These are phyloP conservation scores for Notolabrus celidotus DNA, from an alignment of 2,797 vertebrate species.

Conservation along the genomic window DNA sequence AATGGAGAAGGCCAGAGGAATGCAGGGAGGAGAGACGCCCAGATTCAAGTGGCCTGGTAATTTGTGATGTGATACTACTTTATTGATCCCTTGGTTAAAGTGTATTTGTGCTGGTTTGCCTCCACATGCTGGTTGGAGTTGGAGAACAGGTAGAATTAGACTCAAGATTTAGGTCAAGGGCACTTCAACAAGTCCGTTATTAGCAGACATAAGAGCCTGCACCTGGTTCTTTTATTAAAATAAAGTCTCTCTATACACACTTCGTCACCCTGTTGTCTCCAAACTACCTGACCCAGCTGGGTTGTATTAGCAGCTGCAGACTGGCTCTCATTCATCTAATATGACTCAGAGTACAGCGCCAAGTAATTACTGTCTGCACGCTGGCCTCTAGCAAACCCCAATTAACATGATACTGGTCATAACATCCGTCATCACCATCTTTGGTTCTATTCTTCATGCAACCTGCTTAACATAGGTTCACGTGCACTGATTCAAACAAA, in stretches of 20 bases:
- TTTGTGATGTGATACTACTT: slow-evolving; percentile 46
- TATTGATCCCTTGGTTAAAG: slow-evolving; percentile 41
- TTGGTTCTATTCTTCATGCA: slow-evolving; percentile 9
- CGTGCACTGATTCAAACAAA: slow-evolving; percentile 4
- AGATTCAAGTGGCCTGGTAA: slow-evolving; percentile 96
- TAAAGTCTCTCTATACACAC: slow-evolving; percentile 16
- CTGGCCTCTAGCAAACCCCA: slow-evolving; percentile 37
- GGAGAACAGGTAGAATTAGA: slow-evolving; percentile 31
- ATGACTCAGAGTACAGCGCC: slow-evolving; percentile 55
- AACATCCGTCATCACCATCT: slow-evolving; percentile 16
- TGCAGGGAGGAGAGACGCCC: slow-evolving; percentile 87
- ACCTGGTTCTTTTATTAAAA: slow-evolving; percentile 46
- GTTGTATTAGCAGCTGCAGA: slow-evolving; percentile 38
- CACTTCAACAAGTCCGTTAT: slow-evolving; percentile 29
- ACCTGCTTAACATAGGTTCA: not conserved
- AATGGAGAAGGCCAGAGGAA: slow-evolving; percentile 84
- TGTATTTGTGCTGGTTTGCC: slow-evolving; percentile 34
- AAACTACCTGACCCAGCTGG: slow-evolving; percentile 52
- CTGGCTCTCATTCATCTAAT: slow-evolving; percentile 47
- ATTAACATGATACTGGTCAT: slow-evolving; percentile 35
- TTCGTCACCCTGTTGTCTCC: slow-evolving; percentile 25
- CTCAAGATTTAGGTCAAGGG: slow-evolving; percentile 42
- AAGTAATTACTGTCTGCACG: slow-evolving; percentile 55
- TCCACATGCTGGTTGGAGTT: slow-evolving; percentile 2
- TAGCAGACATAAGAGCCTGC: slow-evolving; percentile 35